phyloP scores from a whole-genome alignment of 1,140 invertebrate genomes.

The Vanessa tameamea region DNA sequence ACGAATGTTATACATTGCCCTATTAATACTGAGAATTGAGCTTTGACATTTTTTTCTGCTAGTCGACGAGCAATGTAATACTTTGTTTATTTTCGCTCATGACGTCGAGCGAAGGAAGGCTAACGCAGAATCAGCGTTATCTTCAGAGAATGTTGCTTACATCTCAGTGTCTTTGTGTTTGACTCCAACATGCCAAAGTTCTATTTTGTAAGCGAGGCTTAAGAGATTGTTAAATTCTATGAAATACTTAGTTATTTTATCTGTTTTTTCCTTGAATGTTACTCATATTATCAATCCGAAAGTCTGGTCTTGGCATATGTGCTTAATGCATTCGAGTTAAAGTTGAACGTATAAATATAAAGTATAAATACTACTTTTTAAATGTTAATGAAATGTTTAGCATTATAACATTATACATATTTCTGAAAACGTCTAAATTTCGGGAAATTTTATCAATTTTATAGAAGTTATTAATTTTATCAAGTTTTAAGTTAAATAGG shows the following conservation, averaged over 20 bases:
- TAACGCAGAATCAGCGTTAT: slow-evolving; percentile 14
- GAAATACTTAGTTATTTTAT: background rate
- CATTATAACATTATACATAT: too few relatives aligned
- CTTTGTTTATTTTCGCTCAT: background rate
- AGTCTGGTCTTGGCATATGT: background rate
- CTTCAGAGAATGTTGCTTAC: slow-evolving; percentile 10
- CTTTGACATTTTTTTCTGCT: background rate
- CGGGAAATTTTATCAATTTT: too few relatives aligned
- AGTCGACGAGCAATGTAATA: slow-evolving; percentile 5
- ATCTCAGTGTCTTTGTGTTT: slow-evolving; percentile 11
- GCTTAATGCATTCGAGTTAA: too few relatives aligned
- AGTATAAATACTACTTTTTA: too few relatives aligned
- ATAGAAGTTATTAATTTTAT: too few relatives aligned
- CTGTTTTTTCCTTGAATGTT: background rate
- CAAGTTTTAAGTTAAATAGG: too few relatives aligned
- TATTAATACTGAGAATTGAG: background rate
- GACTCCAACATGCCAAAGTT: slow-evolving; percentile 12
- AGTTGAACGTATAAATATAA: too few relatives aligned
- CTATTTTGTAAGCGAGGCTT: background rate
- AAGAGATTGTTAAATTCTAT: background rate
- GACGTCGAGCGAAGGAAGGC: background rate
- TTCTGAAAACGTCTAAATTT: too few relatives aligned
- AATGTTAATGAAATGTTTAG: too few relatives aligned
- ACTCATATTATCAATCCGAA: background rate
- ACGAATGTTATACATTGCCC: background rate